Base-by-base conservation (phyloP, 2,113 vertebrate genomes). In the Ochotona curzoniae region DNA sequence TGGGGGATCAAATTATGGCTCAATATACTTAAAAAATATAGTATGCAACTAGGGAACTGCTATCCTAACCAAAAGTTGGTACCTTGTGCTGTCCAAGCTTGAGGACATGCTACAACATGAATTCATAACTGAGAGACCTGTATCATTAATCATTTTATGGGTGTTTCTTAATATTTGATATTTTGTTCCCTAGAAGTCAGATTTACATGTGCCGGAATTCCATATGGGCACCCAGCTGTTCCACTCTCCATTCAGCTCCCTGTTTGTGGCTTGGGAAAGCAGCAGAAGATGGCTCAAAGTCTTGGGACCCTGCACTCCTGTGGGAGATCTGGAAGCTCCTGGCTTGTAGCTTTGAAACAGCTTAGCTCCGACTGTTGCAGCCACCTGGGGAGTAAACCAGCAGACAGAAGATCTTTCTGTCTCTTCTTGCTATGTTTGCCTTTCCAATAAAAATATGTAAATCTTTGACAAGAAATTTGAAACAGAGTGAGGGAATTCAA, bases 61-160 rank as follows among this genome's bases (percentile, higher is more conserved):
- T 57, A 57, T 83, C 70, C 74, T 11, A 95, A 11, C 8, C 51
- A 61, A 79, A 91, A 74, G 25, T 70, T 0, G 60, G 25, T 47
- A 23, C 21, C 71, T 70, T 83, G 15, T 76, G 47, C 54, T 57
- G 49, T 57, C 17, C 32, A 90, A 90, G 84, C 71, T 75, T 81
- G 30, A 66, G 60, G 67, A 57, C 92, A 30, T 80, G 70, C 51
- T 35, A 87, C 44, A 83, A 54, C 35, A 92, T 44, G 20, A 89
- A 83, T 73, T 79, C 57, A 64, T 71, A 82, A 54, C 35, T 73
- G 70, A 54, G 25, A 91, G 2, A 75, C 54, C 66, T 78, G 38
- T 18, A 30, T 25, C 38, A 81, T 93, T 61, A 95, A 86, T 93
- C 66, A 96, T 51, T 82, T 79, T n/a, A 81, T 4, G 71, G 28